Percentiles rank a stretch among this genome's conserved stretches.
phyloP scores from a whole-genome alignment of 2,888 invertebrate species.

The Teleiodes luculella region DNA sequence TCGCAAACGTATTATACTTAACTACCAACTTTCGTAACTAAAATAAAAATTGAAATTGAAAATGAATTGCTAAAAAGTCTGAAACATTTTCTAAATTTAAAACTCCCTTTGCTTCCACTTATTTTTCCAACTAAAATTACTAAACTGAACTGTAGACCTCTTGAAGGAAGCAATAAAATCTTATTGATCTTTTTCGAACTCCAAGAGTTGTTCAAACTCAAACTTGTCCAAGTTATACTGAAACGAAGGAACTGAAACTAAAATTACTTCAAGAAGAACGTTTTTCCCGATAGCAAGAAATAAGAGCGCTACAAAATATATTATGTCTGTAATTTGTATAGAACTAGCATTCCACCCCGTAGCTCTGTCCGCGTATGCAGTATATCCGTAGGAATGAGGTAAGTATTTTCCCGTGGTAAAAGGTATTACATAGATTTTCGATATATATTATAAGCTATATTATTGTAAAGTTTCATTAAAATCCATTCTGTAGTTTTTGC shows the following conservation, averaged over 20 bases:
- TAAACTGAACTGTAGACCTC: background rate
- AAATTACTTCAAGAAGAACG: background rate
- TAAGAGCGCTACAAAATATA: background rate
- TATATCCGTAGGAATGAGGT: too few relatives aligned
- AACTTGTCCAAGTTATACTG: background rate
- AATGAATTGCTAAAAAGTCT: background rate
- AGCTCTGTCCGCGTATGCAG: too few relatives aligned
- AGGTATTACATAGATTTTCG: too few relatives aligned
- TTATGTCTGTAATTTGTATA: too few relatives aligned
- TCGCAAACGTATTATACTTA: too few relatives aligned
- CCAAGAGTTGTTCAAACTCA: slow-evolving; percentile 5
- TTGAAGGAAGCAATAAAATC: slow-evolving; percentile 5
- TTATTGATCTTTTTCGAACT: slow-evolving; percentile 8
- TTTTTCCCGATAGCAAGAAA: background rate
- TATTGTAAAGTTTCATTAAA: too few relatives aligned
- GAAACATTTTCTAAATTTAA: background rate
- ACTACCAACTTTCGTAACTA: too few relatives aligned
- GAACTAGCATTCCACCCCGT: too few relatives aligned
- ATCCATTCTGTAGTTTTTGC: too few relatives aligned
- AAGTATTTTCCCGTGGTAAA: too few relatives aligned
- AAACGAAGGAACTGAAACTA: background rate
- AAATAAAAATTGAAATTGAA: background rate
- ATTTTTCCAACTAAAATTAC: background rate
- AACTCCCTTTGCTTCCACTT: background rate
- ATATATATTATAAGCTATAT: too few relatives aligned